Evolutionary conservation across 64 coral and sea anemone genomes (phyloP), one percentile per base, ranked within the genome.

Genomic region (Montipora foliosa): DNA sequence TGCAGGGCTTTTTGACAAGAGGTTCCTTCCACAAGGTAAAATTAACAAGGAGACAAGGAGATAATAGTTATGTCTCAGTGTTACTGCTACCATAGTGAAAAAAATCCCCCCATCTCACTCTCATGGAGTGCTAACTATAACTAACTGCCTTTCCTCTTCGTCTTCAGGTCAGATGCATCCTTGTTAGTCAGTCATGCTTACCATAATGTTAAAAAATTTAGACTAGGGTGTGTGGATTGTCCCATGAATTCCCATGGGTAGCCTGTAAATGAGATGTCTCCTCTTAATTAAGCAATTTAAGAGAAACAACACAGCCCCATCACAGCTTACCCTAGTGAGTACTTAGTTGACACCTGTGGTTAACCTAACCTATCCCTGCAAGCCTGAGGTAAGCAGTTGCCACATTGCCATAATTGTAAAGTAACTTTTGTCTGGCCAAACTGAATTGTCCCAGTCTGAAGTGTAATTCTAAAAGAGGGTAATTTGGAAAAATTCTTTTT

Each of bases 141-240:
- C 53, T 57, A 2, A 57, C 0, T 8, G 53, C 53, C 3, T 49
- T 79, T 79, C 76, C 6, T 6, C 21, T 75, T 25, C 7, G 1
- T 51, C 17, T 49, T 51, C 47, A 8, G 15, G 49, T 53, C 29
- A 57, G 49, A 2, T 80, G 48, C 1, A 7, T 80, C 5, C 6
- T 20, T 8, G 3, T 55, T 47, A 47, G 49, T 12, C 13, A 52
- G 8, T 53, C 5, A 10, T 20, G 14, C 52, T 0, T 47, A 80
- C 0, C 47, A 16, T 19, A 20, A 5, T 16, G 5, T 17, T 80
- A 20, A n/a, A 19, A 7, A 15, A 24, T 10, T 19, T 21, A 58
- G 52, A 7, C 49, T 80, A 52, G 6, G 16, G 78, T 80, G 78
- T 80, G 78, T 80, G 78, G 16, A 57, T 80, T 80, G 78, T 55